Percentiles rank a stretch among this genome's conserved stretches.
phyloP scores from a whole-genome alignment of 1,140 invertebrate species.

The Nasonia longicornis region DNA sequence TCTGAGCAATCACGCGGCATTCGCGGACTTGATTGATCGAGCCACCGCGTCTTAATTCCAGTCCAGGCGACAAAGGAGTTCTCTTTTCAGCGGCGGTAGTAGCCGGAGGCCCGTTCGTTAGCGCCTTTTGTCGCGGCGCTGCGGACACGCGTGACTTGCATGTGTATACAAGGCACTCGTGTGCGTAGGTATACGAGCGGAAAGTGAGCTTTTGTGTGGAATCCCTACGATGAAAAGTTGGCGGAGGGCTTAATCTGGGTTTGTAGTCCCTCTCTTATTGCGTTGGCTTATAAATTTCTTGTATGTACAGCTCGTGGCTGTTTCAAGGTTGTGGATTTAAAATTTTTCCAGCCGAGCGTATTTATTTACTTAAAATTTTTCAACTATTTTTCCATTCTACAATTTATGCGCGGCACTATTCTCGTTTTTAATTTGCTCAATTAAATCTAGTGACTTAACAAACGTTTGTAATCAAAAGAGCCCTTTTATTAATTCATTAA shows the following conservation, averaged over 20 bases:
- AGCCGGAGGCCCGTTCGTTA: constrained; percentile 26
- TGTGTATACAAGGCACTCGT: background rate
- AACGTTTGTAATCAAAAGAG: too few species aligned
- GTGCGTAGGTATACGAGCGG: background rate
- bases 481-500: background rate
- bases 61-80: constrained; percentile 3
- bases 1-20: background rate
- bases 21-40: constrained; percentile 24
- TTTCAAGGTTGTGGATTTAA: background rate
- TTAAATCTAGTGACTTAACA: too few species aligned
- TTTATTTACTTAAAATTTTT: background rate
- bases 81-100: background rate
- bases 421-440: too few species aligned
- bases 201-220: background rate
- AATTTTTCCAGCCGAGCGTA: background rate
- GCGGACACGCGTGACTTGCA: constrained; percentile 36
- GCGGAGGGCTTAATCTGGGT: background rate
- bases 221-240: background rate
- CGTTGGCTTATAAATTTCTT: background rate
- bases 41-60: background rate
- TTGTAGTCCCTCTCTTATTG: background rate
- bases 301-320: background rate
- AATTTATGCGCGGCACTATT: background rate
- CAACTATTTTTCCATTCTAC: background rate
- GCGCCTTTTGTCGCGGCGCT: constrained; percentile 28